A percentile compares a stretch with the other conserved stretches of the same genome.
These are phyloP conservation scores for Xylota sylvarum DNA, from an alignment of 2,888 invertebrate species.

Conservation along the genomic window DNA sequence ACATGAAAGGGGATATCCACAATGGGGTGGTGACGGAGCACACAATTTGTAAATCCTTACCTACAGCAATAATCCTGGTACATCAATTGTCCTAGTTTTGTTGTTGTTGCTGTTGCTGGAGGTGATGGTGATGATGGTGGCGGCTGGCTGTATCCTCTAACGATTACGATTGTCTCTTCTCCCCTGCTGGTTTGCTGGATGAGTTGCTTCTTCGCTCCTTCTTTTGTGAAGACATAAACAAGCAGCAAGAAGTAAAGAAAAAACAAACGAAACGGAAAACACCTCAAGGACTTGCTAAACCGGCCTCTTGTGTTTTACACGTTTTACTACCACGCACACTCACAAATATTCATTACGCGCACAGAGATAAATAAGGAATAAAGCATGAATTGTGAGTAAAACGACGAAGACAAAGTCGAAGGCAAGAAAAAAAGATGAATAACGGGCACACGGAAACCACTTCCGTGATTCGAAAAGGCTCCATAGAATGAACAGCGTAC, in stretches of 20 bases:
- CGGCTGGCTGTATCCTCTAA: slow-evolving; percentile 35
- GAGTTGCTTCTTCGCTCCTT: not conserved
- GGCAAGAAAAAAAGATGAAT: slow-evolving; percentile 33
- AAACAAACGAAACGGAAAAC: slow-evolving; percentile 22
- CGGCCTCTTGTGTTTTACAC: slow-evolving; percentile 55
- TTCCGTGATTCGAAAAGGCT: slow-evolving; percentile 44
- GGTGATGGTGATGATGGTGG: slow-evolving; percentile 1
- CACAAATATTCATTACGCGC: slow-evolving; percentile 40
- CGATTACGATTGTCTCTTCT: slow-evolving; percentile 37
- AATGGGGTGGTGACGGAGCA: slow-evolving; percentile 39
- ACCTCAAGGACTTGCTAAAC: slow-evolving; percentile 57
- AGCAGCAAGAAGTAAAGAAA: not conserved
- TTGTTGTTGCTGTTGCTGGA: slow-evolving; percentile 4
- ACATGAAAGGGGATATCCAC: not conserved
- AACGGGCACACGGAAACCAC: slow-evolving; percentile 42
- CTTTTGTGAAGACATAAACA: slow-evolving; percentile 23
- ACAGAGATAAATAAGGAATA: slow-evolving; percentile 32
- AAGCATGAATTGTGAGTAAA: slow-evolving; percentile 42
- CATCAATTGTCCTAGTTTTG: slow-evolving; percentile 62
- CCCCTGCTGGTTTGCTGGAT: not conserved
- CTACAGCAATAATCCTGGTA: slow-evolving; percentile 63
- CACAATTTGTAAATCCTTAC: slow-evolving; percentile 57
- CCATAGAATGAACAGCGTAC: not conserved
- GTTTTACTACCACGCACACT: slow-evolving; percentile 37
- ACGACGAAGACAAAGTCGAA: slow-evolving; percentile 11